These are phyloP conservation scores for Lordiphosa collinella DNA, from an alignment of 1,140 invertebrate genomes.

Conservation along the genomic window DNA sequence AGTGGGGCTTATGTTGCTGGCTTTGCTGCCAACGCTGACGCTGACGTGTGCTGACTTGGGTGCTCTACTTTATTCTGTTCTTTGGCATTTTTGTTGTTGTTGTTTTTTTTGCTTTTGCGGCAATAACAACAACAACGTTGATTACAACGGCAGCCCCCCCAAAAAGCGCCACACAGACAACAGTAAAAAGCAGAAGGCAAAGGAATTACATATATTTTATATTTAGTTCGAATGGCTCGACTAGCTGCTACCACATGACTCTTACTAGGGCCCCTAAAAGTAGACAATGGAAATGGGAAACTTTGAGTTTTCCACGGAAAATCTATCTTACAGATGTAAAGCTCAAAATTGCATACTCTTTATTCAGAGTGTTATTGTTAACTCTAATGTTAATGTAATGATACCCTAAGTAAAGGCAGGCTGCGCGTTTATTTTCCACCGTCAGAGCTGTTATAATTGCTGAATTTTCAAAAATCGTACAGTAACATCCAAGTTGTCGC, in stretches of 20 bases:
- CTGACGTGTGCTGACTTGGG: conserved; percentile 35
- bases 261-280: too few species aligned
- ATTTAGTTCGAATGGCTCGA: not conserved
- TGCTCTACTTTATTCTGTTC: conserved; percentile 72
- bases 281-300: too few species aligned
- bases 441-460: too few species aligned
- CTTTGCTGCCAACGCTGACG: conserved; percentile 45
- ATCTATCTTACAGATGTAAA: too few species aligned
- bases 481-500: too few species aligned
- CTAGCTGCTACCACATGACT: not conserved
- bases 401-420: too few species aligned
- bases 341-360: too few species aligned
- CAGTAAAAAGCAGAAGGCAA: conserved; percentile 6
- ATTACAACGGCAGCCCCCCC: conserved; percentile 56
- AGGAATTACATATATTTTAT: conserved; percentile 9
- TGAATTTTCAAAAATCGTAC: too few species aligned
- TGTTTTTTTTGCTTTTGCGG: conserved; percentile 46
- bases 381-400: too few species aligned
- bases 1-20: conserved; percentile 53
- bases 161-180: conserved; percentile 44
- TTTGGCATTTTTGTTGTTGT: conserved; percentile 51
- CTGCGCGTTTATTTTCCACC: too few species aligned
- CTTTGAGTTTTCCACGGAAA: too few species aligned
- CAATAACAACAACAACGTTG: conserved; percentile 60
- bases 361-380: too few species aligned